Evolutionary conservation across 2,797 vertebrate species (phyloP), one percentile per base, ranked within the genome.

Genomic region (Coccyzus lansbergi): DNA sequence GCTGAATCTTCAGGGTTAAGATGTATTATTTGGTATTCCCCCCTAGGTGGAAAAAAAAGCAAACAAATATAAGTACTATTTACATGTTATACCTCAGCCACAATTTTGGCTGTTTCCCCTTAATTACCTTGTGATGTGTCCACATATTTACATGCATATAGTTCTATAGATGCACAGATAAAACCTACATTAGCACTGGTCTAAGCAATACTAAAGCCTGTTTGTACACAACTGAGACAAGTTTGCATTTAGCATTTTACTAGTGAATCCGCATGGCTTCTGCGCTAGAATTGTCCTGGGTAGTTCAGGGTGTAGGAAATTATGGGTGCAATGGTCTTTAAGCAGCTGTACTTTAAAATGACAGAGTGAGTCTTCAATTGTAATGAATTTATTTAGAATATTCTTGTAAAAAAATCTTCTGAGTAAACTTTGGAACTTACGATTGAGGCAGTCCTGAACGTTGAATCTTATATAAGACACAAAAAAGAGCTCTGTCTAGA

Each of bases 401-500:
- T 77, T 76, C n/a, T 24, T 70, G 15, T 59, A 63, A 74, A 91
- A 69, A 46, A 77, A 83, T 31, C 26, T 83, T 86, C 51, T 87
- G 29, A 82, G 26, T 28, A 79, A 80, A 20, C 33, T 93, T 87
- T 68, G 58, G 70, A 67, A 87, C 33, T 93, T 9, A 22, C 26
- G 77, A 55, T 28, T 90, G 36, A 67, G 31, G 19, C 79, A 71
- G 34, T 78, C 15, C 46, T 70, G 36, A 85, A 85, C 64, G 24
- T 64, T 90, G 44, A 62, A 71, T 88, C 44, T 77, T 9, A 0
- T 31, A 53, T 38, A 75, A 81, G 77, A 63, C 21, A 38, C 33
- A 93, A 94, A 93, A 71, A 46, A 56, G 33, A 48, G 16, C 56
- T 94, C 80, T 75, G 70, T 70, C 83, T 96, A 87, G 76, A 92